Conservation (phyloP, 2,797 vertebrate species). For the Platalea minor region DNA sequence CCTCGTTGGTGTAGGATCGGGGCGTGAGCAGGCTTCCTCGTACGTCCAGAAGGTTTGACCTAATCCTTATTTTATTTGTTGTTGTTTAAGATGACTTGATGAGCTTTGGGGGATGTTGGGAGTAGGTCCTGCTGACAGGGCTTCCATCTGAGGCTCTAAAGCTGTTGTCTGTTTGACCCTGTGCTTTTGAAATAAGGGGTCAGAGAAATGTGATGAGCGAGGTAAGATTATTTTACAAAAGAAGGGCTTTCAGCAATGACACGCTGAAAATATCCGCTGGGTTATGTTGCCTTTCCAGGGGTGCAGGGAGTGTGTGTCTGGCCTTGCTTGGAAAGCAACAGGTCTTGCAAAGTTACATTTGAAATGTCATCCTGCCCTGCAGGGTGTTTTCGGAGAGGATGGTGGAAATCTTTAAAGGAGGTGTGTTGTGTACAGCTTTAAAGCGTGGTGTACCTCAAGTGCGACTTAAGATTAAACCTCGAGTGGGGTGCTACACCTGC, state of each 20-base stretch:
- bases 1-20: not conserved
- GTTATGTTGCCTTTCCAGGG: not conserved
- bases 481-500: not conserved
- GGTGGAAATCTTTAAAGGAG: not conserved
- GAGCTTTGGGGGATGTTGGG: not conserved
- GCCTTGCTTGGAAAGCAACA: not conserved
- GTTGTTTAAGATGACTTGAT: slow-evolving; percentile 24
- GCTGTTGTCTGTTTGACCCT: not conserved
- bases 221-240: slow-evolving; percentile 25
- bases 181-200: not conserved
- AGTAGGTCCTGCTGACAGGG: not conserved
- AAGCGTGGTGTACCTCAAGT: not conserved
- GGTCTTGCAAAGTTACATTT: not conserved
- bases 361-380: not conserved
- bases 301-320: accelerated
- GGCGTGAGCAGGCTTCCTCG: not conserved
- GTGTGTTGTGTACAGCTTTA: not conserved
- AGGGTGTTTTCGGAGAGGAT: not conserved
- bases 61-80: not conserved
- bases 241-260: not conserved
- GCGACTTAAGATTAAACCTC: not conserved
- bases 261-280: accelerated
- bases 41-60: not conserved
- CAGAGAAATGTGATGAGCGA: not conserved
- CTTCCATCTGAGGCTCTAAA: not conserved